These are phyloP conservation scores for Rambutsinella grinnellia DNA, from an alignment of 2,888 invertebrate species.

Conservation along the genomic window DNA sequence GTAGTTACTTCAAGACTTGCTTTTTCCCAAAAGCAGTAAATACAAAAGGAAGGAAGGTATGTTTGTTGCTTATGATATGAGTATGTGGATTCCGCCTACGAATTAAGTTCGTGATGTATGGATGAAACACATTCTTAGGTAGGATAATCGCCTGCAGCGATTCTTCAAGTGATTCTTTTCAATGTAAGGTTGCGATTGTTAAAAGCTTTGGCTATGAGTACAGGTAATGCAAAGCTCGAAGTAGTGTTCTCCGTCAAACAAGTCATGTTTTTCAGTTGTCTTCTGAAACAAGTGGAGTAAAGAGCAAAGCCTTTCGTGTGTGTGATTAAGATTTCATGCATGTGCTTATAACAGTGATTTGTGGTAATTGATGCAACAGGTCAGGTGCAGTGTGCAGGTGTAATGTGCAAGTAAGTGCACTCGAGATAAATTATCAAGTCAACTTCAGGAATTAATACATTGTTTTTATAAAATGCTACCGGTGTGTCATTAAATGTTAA, in stretches of 20 bases:
- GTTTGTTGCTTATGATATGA: too few species aligned
- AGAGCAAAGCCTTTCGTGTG: slow-evolving; percentile 19
- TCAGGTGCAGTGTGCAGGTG: background rate
- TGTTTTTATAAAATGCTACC: background rate
- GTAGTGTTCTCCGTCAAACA: background rate
- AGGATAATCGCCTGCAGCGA: too few species aligned
- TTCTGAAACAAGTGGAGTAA: slow-evolving; percentile 49
- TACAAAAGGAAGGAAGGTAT: too few species aligned
- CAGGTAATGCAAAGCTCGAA: background rate
- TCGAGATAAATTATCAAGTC: background rate
- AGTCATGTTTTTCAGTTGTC: slow-evolving; percentile 34
- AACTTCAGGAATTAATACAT: background rate
- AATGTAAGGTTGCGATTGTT: background rate
- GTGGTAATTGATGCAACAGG: background rate
- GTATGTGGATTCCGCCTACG: too few species aligned
- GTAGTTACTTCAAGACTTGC: too few species aligned
- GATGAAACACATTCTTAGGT: too few species aligned
- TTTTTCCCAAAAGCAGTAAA: too few species aligned
- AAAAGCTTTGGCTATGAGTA: background rate
- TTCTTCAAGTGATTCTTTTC: too few species aligned
- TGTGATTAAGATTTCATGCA: background rate
- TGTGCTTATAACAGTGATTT: background rate
- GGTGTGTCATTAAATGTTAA: too few species aligned
- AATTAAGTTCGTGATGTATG: too few species aligned
- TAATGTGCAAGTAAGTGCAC: background rate